Percentiles rank a stretch among this genome's conserved stretches.
These are phyloP conservation scores for Columba janthina DNA, from an alignment of 2,113 vertebrate genomes.

Conservation along the genomic window DNA sequence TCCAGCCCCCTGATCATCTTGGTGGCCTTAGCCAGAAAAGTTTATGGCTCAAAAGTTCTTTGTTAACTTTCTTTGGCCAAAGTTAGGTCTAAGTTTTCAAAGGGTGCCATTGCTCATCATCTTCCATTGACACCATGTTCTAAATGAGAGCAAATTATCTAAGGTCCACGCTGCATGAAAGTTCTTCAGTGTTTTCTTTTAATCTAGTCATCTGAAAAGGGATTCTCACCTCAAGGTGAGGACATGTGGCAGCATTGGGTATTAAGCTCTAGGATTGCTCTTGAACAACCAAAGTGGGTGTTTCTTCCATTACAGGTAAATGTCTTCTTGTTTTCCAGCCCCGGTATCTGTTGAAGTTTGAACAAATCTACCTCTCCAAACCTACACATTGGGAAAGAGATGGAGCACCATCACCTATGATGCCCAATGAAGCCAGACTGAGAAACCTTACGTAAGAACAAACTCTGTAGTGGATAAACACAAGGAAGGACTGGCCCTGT, in stretches of 20 bases:
- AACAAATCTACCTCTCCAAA: conserved; percentile 98
- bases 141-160: background rate
- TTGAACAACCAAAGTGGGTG: background rate
- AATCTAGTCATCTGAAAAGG: background rate
- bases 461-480: background rate
- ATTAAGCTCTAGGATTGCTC: background rate
- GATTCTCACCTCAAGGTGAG: background rate
- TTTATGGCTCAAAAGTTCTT: background rate
- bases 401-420: conserved; percentile 97
- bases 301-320: background rate
- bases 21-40: background rate
- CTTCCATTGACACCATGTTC: accelerated
- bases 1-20: too few relatives aligned
- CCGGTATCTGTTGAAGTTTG: conserved; percentile 94
- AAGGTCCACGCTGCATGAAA: accelerated
- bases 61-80: background rate
- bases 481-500: background rate
- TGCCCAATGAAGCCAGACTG: conserved; percentile 96
- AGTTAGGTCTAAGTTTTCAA: background rate
- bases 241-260: background rate
- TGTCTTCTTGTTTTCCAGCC: conserved; percentile 79
- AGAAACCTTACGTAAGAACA: conserved; percentile 93
- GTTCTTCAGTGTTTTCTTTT: background rate
- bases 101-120: background rate
- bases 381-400: conserved; percentile 99